Percentiles rank a stretch among this genome's conserved stretches.
phyloP scores from a whole-genome alignment of 1,140 invertebrate genomes.

The Globodera rostochiensis region DNA sequence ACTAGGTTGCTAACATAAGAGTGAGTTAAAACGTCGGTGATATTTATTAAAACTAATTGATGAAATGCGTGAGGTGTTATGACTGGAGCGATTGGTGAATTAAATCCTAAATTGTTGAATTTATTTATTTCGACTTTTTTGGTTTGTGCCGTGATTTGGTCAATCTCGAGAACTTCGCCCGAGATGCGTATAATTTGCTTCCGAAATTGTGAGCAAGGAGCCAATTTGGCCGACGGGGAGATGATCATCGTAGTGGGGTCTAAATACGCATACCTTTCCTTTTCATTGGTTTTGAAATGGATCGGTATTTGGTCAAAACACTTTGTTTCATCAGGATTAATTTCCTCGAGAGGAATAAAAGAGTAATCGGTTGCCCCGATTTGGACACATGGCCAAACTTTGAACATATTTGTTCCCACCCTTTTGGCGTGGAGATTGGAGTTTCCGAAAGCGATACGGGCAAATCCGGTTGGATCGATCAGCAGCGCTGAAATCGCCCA shows the following conservation, averaged over 20 bases:
- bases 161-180: not conserved
- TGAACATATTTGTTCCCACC: not conserved
- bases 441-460: not conserved
- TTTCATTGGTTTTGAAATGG: not conserved
- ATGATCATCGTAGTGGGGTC: not conserved
- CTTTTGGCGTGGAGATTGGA: conserved; percentile 1
- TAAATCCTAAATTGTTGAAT: conserved; percentile 11
- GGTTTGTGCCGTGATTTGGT: not conserved
- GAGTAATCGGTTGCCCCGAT: not conserved
- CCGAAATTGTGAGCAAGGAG: not conserved
- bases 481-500: conserved; percentile 14
- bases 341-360: conserved; percentile 4
- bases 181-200: not conserved
- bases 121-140: not conserved
- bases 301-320: conserved; percentile 6
- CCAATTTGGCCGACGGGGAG: not conserved
- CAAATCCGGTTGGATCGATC: not conserved
- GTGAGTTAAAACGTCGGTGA: conserved; percentile 5
- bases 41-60: conserved; percentile 8
- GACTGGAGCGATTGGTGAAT: not conserved
- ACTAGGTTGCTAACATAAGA: not conserved
- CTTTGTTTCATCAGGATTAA: not conserved
- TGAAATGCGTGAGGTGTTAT: conserved; percentile 10
- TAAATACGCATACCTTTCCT: not conserved
- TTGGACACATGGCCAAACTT: conserved; percentile 8